Percentiles rank a stretch among this genome's conserved stretches.
phyloP scores from a whole-genome alignment of 2,797 vertebrate genomes.

The Lerista edwardsae region DNA sequence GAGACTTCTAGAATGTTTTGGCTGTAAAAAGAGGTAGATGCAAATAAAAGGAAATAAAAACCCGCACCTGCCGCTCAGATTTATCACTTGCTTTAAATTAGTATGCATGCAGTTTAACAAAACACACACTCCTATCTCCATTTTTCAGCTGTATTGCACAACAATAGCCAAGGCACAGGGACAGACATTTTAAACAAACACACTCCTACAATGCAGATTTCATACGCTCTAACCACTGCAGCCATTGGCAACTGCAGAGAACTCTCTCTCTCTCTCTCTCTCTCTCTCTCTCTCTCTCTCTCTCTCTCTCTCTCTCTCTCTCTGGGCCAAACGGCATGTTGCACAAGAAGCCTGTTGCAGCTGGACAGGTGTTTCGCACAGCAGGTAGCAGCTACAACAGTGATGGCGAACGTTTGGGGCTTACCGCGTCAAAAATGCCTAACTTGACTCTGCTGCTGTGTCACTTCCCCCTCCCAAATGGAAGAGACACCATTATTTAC shows the following conservation, averaged over 20 bases:
- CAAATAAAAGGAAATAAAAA: neutral
- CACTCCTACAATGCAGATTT: neutral
- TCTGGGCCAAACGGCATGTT: too few relatives aligned
- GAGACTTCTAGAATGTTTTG: neutral
- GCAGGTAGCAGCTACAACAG: too few relatives aligned
- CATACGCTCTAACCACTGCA: conserved; percentile 16
- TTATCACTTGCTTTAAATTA: conserved; percentile 55
- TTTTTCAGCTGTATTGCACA: conserved; percentile 39
- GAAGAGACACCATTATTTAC: too few relatives aligned
- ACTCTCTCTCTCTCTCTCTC: neutral
- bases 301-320: neutral
- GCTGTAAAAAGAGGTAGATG: neutral
- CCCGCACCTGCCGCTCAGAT: neutral
- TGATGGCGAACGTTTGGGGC: too few relatives aligned
- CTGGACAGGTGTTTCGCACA: too few relatives aligned
- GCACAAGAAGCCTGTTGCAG: too few relatives aligned
- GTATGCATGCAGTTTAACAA: conserved; percentile 43
- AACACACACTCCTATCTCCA: conserved; percentile 35
- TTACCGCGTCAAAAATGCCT: too few relatives aligned
- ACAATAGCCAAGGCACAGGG: conserved; percentile 27
- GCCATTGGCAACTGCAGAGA: neutral
- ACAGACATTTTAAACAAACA: conserved; percentile 30
- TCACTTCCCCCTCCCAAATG: too few relatives aligned
- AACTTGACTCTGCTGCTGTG: too few relatives aligned
- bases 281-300: neutral